Base-by-base conservation (phyloP, 2,888 invertebrate species). In the Agonopterix subpropinquella region DNA sequence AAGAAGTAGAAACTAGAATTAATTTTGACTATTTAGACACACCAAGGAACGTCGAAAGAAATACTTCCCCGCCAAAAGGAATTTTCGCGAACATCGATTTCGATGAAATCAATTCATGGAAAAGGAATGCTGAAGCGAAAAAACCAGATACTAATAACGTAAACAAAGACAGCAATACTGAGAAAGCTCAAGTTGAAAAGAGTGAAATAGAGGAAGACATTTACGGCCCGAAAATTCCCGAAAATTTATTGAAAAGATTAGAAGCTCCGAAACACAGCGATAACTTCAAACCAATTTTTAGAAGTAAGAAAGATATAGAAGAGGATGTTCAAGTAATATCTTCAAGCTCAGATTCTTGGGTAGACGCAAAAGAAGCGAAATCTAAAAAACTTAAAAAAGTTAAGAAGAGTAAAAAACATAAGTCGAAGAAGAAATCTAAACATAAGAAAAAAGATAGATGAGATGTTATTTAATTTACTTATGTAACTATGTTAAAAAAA, bases 21-120 rank as follows among this genome's bases (percentile, higher is more conserved):
- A 55, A 48, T 18, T 56, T 53, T 8, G 49, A 44, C 11, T 72
- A 74, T 52, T 79, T 76, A 47, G 76, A 77, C 11, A 76, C 73
- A 0, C 90, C 90, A 1, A 76, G 83, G 18, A 93, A 93, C 68
- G 55, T 88, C 0, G 84, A 91, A 55, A 85, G 93, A 44, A 94
- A 93, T 55, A 88, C 85, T 7, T 93, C 93, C 0, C 94, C 94
- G 0, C 92, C 94, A 0, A 82, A 92, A 54, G 94, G 94, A 0
- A 92, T 94, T 47, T 94, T 94, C 59, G 92, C 92, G 0, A 91
- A 92, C 61, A 78, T 92, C 50, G 89, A 92, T 70, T 88, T 92
- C 11, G 91, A 92, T 55, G 89, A 86, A 67, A 64, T 92, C 0
- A 86, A 89, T 53, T 83, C 89, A 2, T 88, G 88, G 87, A 75